Conservation (phyloP, 2,888 invertebrate species). For the Neoaliturus tenellus region DNA sequence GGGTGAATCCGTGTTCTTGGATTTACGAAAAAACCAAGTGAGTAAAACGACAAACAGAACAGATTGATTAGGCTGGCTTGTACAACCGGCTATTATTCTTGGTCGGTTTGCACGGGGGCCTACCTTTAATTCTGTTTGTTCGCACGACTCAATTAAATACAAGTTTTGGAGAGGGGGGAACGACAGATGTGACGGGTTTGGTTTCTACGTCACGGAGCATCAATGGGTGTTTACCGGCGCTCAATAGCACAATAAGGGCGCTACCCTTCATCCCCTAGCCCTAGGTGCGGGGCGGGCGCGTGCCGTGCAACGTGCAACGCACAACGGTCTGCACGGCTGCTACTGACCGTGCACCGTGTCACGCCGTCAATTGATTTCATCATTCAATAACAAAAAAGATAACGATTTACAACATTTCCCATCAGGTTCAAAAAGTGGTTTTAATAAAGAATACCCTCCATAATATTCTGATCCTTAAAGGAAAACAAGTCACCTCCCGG, state of each 20-base stretch:
- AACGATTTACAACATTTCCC: no score
- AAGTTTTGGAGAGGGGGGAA: neutral
- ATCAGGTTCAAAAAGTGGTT: neutral
- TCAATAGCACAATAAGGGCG: slow-evolving; percentile 33
- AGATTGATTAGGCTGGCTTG: no score
- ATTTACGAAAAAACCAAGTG: no score
- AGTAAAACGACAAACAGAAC: no score
- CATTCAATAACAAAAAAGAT: no score
- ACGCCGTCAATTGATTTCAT: no score
- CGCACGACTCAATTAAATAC: slow-evolving; percentile 20
- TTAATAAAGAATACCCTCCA: neutral
- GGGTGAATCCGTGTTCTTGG: no score
- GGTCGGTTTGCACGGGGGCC: neutral
- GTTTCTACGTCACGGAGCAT: slow-evolving; percentile 37
- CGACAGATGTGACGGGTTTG: slow-evolving; percentile 9
- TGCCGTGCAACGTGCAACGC: neutral
- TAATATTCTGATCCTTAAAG: neutral
- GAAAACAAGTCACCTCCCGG: neutral
- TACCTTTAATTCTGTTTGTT: slow-evolving; percentile 42
- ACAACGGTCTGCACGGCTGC: neutral
- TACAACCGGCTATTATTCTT: neutral
- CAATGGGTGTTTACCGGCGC: slow-evolving; percentile 48
- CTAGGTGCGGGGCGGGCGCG: neutral
- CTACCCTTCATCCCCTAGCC: slow-evolving; percentile 18
- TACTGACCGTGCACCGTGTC: no score